phyloP scores from a whole-genome alignment of 2,888 invertebrate species.

The Drosophila rubida region DNA sequence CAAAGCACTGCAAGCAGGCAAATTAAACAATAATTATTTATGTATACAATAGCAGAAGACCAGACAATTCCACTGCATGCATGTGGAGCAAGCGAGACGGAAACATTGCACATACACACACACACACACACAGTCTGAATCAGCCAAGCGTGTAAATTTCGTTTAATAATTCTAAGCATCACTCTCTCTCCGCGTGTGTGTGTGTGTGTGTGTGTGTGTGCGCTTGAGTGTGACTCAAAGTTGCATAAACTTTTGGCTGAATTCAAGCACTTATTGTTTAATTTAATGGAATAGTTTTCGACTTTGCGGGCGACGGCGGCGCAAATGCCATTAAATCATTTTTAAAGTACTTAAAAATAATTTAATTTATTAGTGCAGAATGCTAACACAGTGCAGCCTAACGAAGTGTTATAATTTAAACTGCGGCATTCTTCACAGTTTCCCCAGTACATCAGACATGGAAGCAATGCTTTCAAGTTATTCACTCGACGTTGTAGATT shows the following conservation, averaged over 20 bases:
- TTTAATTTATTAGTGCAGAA: conserved; percentile 65
- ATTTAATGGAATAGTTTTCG: conserved; percentile 65
- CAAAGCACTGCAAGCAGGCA: conserved; percentile 51
- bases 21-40: conserved; percentile 78
- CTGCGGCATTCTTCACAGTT: not conserved
- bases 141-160: conserved; percentile 63
- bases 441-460: not conserved
- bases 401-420: conserved; percentile 9
- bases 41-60: conserved; percentile 55
- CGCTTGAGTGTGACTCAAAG: conserved; percentile 35
- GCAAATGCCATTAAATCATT: conserved; percentile 68
- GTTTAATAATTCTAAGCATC: conserved; percentile 63
- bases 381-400: conserved; percentile 40
- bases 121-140: conserved; percentile 24
- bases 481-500: not conserved
- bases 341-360: conserved; percentile 63
- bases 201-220: conserved; percentile 11
- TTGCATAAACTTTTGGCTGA: conserved; percentile 61
- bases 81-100: conserved; percentile 38
- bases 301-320: conserved; percentile 22
- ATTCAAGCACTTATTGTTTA: conserved; percentile 69
- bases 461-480: not conserved
- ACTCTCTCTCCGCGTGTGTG: conserved; percentile 4
- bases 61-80: conserved; percentile 35
- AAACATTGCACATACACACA: conserved; percentile 32